A percentile compares a stretch with the other conserved stretches of the same genome.
These are phyloP conservation scores for Podarcis muralis DNA, from an alignment of 2,113 vertebrate species.

Conservation along the genomic window DNA sequence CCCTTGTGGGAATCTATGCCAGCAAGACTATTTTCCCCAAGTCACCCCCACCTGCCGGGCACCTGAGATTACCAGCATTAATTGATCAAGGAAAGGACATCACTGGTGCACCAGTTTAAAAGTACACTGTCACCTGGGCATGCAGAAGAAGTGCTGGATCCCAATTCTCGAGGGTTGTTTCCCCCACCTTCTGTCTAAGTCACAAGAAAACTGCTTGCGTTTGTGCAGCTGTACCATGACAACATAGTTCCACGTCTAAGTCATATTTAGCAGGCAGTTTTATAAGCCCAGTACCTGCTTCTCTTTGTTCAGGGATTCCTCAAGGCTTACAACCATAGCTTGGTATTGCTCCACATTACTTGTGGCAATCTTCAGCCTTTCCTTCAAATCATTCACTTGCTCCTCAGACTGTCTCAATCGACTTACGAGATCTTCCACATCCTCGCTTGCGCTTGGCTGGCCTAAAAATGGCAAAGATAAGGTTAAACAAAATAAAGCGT, in stretches of 20 bases:
- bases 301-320: conserved; percentile 93
- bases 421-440: conserved; percentile 84
- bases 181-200: not conserved
- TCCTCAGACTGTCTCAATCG: conserved; percentile 85
- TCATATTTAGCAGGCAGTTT: not conserved
- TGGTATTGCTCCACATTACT: conserved; percentile 90
- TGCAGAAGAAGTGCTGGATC: not conserved
- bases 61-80: too few relatives aligned
- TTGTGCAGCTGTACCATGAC: not conserved
- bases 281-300: conserved; percentile 81
- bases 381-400: conserved; percentile 83
- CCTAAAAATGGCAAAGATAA: conserved; percentile 62
- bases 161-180: not conserved
- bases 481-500: not conserved
- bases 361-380: conserved; percentile 82
- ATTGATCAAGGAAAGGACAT: not conserved
- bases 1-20: too few relatives aligned
- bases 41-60: not conserved
- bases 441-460: conserved; percentile 74
- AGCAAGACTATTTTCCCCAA: too few relatives aligned
- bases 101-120: not conserved
- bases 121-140: not conserved
- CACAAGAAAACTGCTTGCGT: not conserved
- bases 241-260: not conserved
- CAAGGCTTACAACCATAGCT: conserved; percentile 90